phyloP scores from a whole-genome alignment of 1,140 invertebrate genomes.

The Heliconius eleuchia region DNA sequence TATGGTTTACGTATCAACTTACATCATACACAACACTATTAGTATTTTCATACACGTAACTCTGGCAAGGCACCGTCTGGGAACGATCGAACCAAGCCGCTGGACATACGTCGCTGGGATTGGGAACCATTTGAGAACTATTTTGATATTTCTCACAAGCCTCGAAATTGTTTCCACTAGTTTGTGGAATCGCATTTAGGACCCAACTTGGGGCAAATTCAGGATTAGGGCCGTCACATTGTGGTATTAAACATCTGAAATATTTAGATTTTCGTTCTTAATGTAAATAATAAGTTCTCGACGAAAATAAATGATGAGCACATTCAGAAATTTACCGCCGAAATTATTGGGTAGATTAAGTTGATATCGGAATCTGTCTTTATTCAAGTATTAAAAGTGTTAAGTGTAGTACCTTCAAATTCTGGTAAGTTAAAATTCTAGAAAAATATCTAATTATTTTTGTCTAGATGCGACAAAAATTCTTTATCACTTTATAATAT shows the following conservation, averaged over 20 bases:
- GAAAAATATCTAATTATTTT: too few relatives aligned
- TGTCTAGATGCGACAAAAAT: too few relatives aligned
- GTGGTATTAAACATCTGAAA: constrained; percentile 62
- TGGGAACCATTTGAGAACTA: constrained; percentile 25
- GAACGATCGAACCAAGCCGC: constrained; percentile 56
- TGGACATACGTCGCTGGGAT: constrained; percentile 50
- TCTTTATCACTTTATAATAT: too few relatives aligned
- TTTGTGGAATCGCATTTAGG: constrained; percentile 61
- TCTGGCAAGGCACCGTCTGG: constrained; percentile 53
- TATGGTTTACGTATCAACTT: constrained; percentile 35
- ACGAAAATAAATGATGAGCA: too few relatives aligned
- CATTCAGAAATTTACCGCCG: too few relatives aligned
- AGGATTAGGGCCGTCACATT: constrained; percentile 60
- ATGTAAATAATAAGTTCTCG: too few relatives aligned
- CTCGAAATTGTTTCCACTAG: constrained; percentile 48
- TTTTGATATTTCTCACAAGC: constrained; percentile 59
- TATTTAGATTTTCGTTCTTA: not conserved
- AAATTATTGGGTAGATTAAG: too few relatives aligned
- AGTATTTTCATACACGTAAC: constrained; percentile 63
- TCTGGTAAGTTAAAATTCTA: too few relatives aligned
- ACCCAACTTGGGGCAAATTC: constrained; percentile 62
- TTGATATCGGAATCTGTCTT: too few relatives aligned
- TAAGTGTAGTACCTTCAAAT: too few relatives aligned
- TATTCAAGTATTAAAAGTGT: too few relatives aligned
- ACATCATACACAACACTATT: constrained; percentile 74